Evolutionary conservation across 2,113 vertebrate genomes (phyloP).

Genomic region (Leptobrachium leishanense): DNA sequence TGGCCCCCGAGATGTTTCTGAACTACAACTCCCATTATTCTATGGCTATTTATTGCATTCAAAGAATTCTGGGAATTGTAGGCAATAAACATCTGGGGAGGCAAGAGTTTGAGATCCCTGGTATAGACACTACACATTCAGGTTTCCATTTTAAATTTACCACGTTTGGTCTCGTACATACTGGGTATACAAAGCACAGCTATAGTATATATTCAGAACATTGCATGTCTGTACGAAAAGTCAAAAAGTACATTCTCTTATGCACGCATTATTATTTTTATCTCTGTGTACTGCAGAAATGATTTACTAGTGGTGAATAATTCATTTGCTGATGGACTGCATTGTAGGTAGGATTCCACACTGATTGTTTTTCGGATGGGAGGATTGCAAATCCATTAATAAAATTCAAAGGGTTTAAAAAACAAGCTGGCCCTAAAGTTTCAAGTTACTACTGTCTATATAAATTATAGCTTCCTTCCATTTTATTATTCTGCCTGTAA

Average conservation of each 20-base stretch:
- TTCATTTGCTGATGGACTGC: conserved; percentile 41
- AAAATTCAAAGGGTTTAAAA: conserved; percentile 9
- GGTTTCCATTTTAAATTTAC: too few relatives aligned
- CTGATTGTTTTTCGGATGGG: conserved; percentile 42
- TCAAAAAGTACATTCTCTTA: conserved; percentile 36
- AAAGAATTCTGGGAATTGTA: too few relatives aligned
- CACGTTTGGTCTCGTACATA: too few relatives aligned
- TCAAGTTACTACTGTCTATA: conserved; percentile 16
- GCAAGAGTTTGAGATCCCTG: too few relatives aligned
- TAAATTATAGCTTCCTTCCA: neutral
- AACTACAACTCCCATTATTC: too few relatives aligned
- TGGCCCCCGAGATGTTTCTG: too few relatives aligned
- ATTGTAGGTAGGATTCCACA: conserved; percentile 33
- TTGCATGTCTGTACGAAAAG: conserved; percentile 27
- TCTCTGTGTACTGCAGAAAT: conserved; percentile 37
- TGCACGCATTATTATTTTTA: conserved; percentile 40
- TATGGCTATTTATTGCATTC: too few relatives aligned
- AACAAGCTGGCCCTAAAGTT: conserved; percentile 12
- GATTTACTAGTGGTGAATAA: conserved; percentile 43
- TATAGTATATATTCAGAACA: neutral
- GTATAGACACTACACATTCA: too few relatives aligned
- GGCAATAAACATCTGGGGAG: too few relatives aligned
- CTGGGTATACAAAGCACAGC: too few relatives aligned
- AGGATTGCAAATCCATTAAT: conserved; percentile 24
- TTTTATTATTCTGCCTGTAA: conserved; percentile 13